Percentiles rank a stretch among this genome's conserved stretches.
These are phyloP conservation scores for Apocheima hispidaria DNA, from an alignment of 2,888 invertebrate genomes.

Conservation along the genomic window DNA sequence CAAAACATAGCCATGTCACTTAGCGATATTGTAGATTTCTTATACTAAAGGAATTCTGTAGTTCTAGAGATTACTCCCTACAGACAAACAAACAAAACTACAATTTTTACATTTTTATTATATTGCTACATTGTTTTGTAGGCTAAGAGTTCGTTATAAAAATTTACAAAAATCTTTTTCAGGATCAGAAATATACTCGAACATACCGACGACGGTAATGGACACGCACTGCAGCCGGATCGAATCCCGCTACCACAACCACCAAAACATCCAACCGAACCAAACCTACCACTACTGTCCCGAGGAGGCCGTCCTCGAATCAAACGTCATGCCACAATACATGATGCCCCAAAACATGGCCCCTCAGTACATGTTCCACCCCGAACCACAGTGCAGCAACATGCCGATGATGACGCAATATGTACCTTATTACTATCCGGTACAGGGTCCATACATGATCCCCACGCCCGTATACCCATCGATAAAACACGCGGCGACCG, in stretches of 20 bases:
- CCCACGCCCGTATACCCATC: slow-evolving; percentile 78
- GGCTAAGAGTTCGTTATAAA: no score
- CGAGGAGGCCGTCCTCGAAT: slow-evolving; percentile 20
- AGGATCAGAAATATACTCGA: slow-evolving; percentile 78
- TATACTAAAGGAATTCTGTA: no score
- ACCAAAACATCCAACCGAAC: slow-evolving; percentile 37
- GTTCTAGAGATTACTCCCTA: no score
- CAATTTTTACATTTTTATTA: no score
- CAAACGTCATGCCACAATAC: slow-evolving; percentile 50
- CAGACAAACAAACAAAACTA: no score
- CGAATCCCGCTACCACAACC: slow-evolving; percentile 56
- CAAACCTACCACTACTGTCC: slow-evolving; percentile 53
- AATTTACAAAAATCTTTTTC: slow-evolving; percentile 36
- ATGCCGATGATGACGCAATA: slow-evolving; percentile 74
- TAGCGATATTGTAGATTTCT: no score
- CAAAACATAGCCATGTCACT: no score
- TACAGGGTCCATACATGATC: slow-evolving; percentile 79
- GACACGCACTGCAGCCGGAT: slow-evolving; percentile 52
- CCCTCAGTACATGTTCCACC: slow-evolving; percentile 55
- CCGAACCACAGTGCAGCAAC: slow-evolving; percentile 55
- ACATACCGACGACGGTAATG: slow-evolving; percentile 63
- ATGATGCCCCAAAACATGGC: slow-evolving; percentile 57
- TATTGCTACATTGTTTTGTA: no score
- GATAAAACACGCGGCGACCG: slow-evolving; percentile 77
- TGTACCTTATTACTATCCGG: slow-evolving; percentile 79